Evolutionary conservation across 92 coral and sea anemone species (phyloP), one percentile per base, ranked within the genome.

Genomic region (Epizoanthus illoricatus): DNA sequence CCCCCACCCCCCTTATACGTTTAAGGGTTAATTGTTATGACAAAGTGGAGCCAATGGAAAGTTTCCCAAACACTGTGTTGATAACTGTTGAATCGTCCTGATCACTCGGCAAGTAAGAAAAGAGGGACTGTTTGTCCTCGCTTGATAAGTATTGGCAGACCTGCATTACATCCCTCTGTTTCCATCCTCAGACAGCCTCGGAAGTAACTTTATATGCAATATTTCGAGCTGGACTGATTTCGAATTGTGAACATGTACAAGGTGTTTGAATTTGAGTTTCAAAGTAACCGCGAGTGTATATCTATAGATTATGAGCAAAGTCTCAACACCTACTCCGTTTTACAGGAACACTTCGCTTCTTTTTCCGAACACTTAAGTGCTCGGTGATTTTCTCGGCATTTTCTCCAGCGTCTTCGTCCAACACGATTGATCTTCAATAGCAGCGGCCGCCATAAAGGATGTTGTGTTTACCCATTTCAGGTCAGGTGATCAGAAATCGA

Each of bases 11-110:
- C n/a, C n/a, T n/a, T n/a, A n/a, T n/a, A n/a, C n/a, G n/a, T n/a
- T n/a, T 87, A 79, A 81, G 67, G 71, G 88, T 88, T 65, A 88
- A 76, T 55, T 88, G 84, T 55, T 88, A 85, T 5, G 54, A 74
- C 56, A 84, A 20, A 71, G 86, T 80, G 71, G 88, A 88, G 52
- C 91, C 91, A 17, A 88, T 81, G 61, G 84, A 87, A 21, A 76
- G 73, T 59, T 87, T 83, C 16, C 82, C 87, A 81, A 89, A 84
- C 28, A 89, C 87, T 80, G 92, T 89, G 75, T 85, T 61, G 5
- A 71, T 61, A 23, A 80, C 17, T 59, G 71, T 52, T 23, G 87
- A 76, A 33, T 56, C 78, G 43, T 89, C 90, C 85, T 89, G 89
- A 72, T 86, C 85, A 79, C 87, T 83, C 52, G 74, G 24, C 72